Percentiles rank a stretch among this genome's conserved stretches.
phyloP scores from a whole-genome alignment of 2,888 invertebrate species.

The Diaprepes abbreviatus region DNA sequence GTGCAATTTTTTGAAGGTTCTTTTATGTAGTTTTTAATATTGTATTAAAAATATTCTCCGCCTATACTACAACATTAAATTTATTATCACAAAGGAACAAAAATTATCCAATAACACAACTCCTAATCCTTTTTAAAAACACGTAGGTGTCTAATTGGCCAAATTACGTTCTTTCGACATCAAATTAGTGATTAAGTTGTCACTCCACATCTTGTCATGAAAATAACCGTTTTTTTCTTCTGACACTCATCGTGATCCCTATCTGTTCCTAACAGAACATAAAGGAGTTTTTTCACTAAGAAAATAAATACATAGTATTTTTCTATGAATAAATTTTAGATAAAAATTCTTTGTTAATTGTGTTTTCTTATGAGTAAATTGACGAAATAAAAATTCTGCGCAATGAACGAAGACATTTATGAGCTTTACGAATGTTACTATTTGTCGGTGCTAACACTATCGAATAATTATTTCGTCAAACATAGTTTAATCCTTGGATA shows the following conservation, averaged over 20 bases:
- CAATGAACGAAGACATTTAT: not conserved
- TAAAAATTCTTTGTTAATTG: not conserved
- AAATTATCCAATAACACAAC: too few species aligned
- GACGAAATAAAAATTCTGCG: not conserved
- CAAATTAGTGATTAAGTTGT: constrained; percentile 37
- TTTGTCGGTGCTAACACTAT: not conserved
- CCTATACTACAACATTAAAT: too few species aligned
- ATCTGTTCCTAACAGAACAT: constrained; percentile 12
- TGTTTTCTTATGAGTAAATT: not conserved
- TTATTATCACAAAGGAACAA: too few species aligned
- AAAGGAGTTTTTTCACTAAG: constrained; percentile 13
- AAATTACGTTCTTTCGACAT: constrained; percentile 36
- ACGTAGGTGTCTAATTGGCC: constrained; percentile 24
- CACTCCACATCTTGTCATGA: constrained; percentile 34
- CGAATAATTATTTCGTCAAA: not conserved
- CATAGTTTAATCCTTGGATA: not conserved
- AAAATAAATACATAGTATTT: not conserved
- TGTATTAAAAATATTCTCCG: too few species aligned
- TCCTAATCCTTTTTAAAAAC: too few species aligned
- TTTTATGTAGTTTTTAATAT: too few species aligned
- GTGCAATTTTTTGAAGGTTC: too few species aligned
- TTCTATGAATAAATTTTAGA: not conserved
- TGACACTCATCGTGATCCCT: constrained; percentile 20
- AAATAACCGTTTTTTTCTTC: constrained; percentile 36
- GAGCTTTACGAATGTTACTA: not conserved